Conservation (phyloP, 2,113 vertebrate genomes). For the Loxodonta africana region DNA sequence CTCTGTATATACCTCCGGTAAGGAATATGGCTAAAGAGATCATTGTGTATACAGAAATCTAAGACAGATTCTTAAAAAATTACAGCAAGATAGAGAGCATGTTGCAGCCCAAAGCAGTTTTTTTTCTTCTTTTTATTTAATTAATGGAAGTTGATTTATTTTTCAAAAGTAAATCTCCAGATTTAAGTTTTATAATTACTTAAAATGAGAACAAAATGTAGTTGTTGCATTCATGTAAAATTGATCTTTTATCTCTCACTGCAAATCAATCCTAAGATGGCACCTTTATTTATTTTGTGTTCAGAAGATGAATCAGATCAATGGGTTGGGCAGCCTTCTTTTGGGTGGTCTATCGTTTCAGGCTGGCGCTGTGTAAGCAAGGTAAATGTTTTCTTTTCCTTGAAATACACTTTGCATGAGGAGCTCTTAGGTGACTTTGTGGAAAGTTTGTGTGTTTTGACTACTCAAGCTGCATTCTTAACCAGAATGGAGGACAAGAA, state of each 20-base stretch:
- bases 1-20: not conserved
- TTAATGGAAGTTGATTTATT: slow-evolving; percentile 13
- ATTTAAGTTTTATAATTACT: slow-evolving; percentile 56
- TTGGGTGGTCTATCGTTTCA: slow-evolving; percentile 83
- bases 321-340: slow-evolving; percentile 77
- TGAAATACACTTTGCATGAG: slow-evolving; percentile 48
- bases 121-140: not conserved
- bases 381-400: slow-evolving; percentile 13
- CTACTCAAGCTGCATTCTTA: slow-evolving; percentile 57
- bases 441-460: slow-evolving; percentile 32
- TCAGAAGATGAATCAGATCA: slow-evolving; percentile 73
- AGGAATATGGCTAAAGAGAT: not conserved
- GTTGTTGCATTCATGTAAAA: slow-evolving; percentile 32
- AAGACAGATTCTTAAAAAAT: not conserved
- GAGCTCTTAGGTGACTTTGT: slow-evolving; percentile 66
- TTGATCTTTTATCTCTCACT: slow-evolving; percentile 70
- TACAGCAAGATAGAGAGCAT: not conserved
- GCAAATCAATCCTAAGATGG: slow-evolving; percentile 67
- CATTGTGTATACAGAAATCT: not conserved
- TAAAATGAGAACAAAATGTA: slow-evolving; percentile 39
- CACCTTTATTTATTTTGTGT: slow-evolving; percentile 74
- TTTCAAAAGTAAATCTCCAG: not conserved
- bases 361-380: slow-evolving; percentile 77
- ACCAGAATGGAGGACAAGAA: slow-evolving; percentile 36
- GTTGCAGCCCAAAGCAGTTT: not conserved